Conservation (phyloP, 1,140 invertebrate species). For the Musca vetustissima region DNA sequence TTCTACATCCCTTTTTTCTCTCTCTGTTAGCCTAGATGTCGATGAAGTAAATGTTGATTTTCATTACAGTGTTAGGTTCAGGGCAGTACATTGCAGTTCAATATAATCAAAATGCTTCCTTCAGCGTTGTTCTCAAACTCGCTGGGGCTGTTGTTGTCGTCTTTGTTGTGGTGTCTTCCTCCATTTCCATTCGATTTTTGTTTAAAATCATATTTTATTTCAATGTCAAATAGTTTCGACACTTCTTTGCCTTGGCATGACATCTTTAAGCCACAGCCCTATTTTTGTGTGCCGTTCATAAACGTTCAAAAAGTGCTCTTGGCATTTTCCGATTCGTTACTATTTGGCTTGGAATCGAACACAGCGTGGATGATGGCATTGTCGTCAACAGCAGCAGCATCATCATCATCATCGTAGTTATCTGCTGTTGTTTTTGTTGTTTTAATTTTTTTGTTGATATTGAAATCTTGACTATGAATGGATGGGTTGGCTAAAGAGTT, state of each 20-base stretch:
- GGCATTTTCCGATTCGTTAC: background rate
- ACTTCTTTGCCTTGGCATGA: conserved; percentile 17
- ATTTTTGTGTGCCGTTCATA: conserved; percentile 1
- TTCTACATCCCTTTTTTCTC: too few relatives aligned
- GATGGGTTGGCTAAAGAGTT: conserved; percentile 4
- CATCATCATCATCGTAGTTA: background rate
- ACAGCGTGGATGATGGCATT: too few relatives aligned
- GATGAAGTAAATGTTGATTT: too few relatives aligned
- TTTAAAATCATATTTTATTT: conserved; percentile 24
- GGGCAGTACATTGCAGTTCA: too few relatives aligned
- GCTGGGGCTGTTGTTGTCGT: background rate
- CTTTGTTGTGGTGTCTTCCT: background rate
- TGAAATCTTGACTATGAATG: background rate
- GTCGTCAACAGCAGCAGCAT: too few relatives aligned
- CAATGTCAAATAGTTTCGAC: conserved; percentile 24
- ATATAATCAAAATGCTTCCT: background rate
- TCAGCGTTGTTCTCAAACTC: too few relatives aligned
- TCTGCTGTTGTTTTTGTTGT: background rate
- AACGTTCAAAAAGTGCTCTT: background rate
- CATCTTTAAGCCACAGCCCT: conserved; percentile 21
- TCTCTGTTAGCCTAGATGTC: too few relatives aligned
- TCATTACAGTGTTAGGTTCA: too few relatives aligned
- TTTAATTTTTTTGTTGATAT: background rate
- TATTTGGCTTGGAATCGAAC: too few relatives aligned
- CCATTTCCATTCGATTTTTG: conserved; percentile 11